A percentile compares a stretch with the other conserved stretches of the same genome.
Conservation (phyloP, 2,888 invertebrate species). For the Tetragonisca angustula region DNA sequence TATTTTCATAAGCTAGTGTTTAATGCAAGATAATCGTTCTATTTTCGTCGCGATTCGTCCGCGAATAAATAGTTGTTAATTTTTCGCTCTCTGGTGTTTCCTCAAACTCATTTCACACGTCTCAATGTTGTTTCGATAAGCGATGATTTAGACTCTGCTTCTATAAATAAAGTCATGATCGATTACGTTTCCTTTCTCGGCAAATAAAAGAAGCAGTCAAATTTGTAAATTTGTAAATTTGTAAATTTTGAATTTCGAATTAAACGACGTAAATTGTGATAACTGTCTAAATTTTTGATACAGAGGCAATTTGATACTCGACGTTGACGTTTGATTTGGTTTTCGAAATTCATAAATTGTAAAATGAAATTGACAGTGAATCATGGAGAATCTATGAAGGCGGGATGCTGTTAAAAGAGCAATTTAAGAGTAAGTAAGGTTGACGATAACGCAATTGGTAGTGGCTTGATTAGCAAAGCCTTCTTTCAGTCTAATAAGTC, state of each 20-base stretch:
- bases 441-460: slow-evolving; percentile 59
- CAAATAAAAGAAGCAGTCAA: too few species aligned
- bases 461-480: slow-evolving; percentile 62
- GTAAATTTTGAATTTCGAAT: too few species aligned
- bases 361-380: slow-evolving; percentile 11
- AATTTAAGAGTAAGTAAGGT: slow-evolving; percentile 50
- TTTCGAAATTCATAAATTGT: not conserved
- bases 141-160: not conserved
- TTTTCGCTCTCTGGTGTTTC: not conserved
- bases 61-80: slow-evolving; percentile 12
- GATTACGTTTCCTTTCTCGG: too few species aligned
- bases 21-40: not conserved
- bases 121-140: too few species aligned
- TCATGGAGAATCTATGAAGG: slow-evolving; percentile 33
- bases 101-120: not conserved
- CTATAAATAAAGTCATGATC: too few species aligned
- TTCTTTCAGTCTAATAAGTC: slow-evolving; percentile 64
- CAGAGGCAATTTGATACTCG: too few species aligned
- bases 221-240: too few species aligned
- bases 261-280: too few species aligned
- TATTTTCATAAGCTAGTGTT: not conserved
- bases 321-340: too few species aligned
- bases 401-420: slow-evolving; percentile 42
- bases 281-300: too few species aligned
- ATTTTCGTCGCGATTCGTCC: not conserved